Evolutionary conservation across 2,113 vertebrate genomes (phyloP), one percentile per base, ranked within the genome.

Genomic region (Coreoperca whiteheadi): DNA sequence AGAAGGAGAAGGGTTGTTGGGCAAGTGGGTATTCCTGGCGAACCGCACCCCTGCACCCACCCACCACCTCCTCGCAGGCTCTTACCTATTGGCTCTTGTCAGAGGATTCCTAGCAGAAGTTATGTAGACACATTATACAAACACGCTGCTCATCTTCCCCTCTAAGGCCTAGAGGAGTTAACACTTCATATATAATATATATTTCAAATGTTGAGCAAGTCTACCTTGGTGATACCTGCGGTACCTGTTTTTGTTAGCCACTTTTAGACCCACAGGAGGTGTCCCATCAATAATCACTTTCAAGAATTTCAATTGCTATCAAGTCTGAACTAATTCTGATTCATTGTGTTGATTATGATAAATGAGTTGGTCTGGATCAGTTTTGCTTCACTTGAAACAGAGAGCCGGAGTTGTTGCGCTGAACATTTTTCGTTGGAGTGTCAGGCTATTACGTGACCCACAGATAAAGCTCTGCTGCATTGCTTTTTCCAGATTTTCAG

Each of bases 11-110:
- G 91, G 89, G 86, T 92, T 93, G 83, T 93, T 94, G 92, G 93
- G 91, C 91, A 90, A 92, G 91, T 82, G 92, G 95, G 95, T 94
- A 95, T 94, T 94, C 94, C 94, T 95, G 90, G 85, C 93, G 91
- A 90, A 87, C 91, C 91, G 86, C 91, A 94, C 88, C 89, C 91
- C 85, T 82, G 88, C 81, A 83, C 82, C 88, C 87, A 87, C 89
- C 90, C 91, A 89, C 88, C 83, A 77, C 88, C 85, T 88, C 84
- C 87, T 84, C 74, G 57, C 73, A 68, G 83, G 91, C 94, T 92
- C 93, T 93, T 91, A 94, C 95, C 93, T 91, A 84, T 81, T 83
- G 87, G 81, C 88, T 89, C 82, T 77, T 92, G 88, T 90, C 68
- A 65, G 92, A 94, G 93, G 93, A 93, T 93, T 94, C 94, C 93